A percentile compares a stretch with the other conserved stretches of the same genome.
These are phyloP conservation scores for Manis crassicaudata DNA, from an alignment of 2,797 vertebrate genomes.

Conservation along the genomic window DNA sequence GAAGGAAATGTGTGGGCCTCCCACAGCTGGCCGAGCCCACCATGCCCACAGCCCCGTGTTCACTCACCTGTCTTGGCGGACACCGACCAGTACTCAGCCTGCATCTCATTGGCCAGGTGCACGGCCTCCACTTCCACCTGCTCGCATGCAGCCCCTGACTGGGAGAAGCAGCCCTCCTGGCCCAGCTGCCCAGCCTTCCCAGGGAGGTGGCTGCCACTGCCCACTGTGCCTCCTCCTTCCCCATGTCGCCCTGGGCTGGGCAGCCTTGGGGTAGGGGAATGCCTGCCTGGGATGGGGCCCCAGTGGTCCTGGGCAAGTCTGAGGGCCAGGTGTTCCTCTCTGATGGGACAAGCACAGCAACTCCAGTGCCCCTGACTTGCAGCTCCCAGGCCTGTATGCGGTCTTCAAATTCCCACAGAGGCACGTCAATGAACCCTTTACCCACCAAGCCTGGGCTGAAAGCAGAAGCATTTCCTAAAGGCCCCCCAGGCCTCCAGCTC, in stretches of 20 bases:
- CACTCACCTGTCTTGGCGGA: slow-evolving; percentile 93
- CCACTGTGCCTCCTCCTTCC: not conserved
- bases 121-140: slow-evolving; percentile 91
- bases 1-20: not conserved
- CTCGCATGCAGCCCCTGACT: slow-evolving; percentile 90
- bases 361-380: not conserved
- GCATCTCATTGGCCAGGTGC: slow-evolving; percentile 90
- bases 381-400: not conserved
- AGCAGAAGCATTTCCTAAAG: not conserved
- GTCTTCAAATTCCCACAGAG: not conserved
- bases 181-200: accelerated
- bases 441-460: not conserved
- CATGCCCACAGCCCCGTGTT: accelerated
- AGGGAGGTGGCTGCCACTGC: not conserved
- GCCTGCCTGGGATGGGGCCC: not conserved
- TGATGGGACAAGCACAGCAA: not conserved
- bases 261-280: not conserved
- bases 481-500: not conserved
- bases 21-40: accelerated
- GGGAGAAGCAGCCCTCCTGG: slow-evolving; percentile 52
- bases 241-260: not conserved
- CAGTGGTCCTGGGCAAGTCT: not conserved
- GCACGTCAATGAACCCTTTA: not conserved
- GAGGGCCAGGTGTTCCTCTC: not conserved
- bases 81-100: slow-evolving; percentile 95